Evolutionary conservation across 2,888 invertebrate genomes (phyloP).

Genomic region (Sipha maydis): DNA sequence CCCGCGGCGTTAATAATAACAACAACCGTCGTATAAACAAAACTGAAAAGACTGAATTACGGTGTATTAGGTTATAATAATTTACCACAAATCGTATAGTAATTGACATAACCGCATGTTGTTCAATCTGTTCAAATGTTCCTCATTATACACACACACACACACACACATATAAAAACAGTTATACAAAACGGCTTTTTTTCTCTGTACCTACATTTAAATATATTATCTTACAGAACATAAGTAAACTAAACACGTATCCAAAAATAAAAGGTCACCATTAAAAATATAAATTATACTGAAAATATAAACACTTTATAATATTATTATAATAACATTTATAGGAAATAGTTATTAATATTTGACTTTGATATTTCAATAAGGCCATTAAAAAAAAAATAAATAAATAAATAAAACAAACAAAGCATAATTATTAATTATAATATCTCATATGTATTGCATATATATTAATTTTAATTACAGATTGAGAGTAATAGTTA

Average conservation of each 20-base stretch:
- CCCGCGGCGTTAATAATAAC: slow-evolving; percentile 58
- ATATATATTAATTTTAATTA: too few species aligned
- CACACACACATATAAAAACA: not conserved
- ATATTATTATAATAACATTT: too few species aligned
- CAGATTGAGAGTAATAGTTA: too few species aligned
- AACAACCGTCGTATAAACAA: slow-evolving; percentile 36
- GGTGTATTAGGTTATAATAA: slow-evolving; percentile 56
- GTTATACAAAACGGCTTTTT: not conserved
- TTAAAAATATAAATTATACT: too few species aligned
- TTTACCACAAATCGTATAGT: slow-evolving; percentile 57
- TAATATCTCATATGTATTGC: too few species aligned
- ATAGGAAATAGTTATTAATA: too few species aligned
- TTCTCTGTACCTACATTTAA: not conserved
- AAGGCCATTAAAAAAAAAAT: too few species aligned
- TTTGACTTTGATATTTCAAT: too few species aligned
- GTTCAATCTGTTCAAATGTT: slow-evolving; percentile 36
- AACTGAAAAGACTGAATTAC: slow-evolving; percentile 55
- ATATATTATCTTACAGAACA: not conserved
- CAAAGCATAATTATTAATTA: too few species aligned
- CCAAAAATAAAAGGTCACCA: too few species aligned
- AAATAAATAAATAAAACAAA: too few species aligned
- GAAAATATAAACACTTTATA: too few species aligned
- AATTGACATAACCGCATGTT: slow-evolving; percentile 50
- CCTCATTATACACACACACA: not conserved
- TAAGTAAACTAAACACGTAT: not conserved